These are phyloP conservation scores for Atlantisia rogersi DNA, from an alignment of 2,113 vertebrate genomes.

Conservation along the genomic window DNA sequence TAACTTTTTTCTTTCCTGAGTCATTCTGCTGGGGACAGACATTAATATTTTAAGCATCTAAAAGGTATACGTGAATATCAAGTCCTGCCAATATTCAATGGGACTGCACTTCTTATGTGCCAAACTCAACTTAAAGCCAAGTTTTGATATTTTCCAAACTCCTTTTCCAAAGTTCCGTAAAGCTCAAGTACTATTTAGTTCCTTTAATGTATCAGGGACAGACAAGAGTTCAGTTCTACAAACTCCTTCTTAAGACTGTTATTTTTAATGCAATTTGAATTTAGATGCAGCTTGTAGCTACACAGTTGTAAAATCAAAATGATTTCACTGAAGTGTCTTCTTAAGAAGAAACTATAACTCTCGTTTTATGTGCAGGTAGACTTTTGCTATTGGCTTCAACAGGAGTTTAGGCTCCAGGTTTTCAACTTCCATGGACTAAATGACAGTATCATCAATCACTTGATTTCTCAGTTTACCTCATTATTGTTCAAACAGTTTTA, in stretches of 20 bases:
- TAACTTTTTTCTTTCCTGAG: not conserved
- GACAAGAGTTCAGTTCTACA: not conserved
- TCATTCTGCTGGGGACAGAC: not conserved
- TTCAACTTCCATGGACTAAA: not conserved
- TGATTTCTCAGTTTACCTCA: not conserved
- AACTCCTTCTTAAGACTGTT: not conserved
- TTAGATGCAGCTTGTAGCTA: not conserved
- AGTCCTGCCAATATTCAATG: not conserved
- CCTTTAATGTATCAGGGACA: not conserved
- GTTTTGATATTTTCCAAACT: not conserved
- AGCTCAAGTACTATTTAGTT: not conserved
- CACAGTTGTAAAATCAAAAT: not conserved
- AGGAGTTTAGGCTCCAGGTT: not conserved
- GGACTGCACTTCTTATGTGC: not conserved
- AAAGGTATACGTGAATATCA: not conserved
- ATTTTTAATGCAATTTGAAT: not conserved
- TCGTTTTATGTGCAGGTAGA: not conserved
- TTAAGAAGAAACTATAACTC: not conserved
- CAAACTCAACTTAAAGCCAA: not conserved
- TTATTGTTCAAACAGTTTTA: slow-evolving; percentile 24
- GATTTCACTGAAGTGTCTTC: not conserved
- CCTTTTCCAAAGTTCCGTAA: not conserved
- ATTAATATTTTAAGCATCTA: not conserved
- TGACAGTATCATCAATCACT: not conserved
- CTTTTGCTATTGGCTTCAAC: not conserved